Base-by-base conservation (phyloP, 2,797 vertebrate genomes). In the Geotrypetes seraphini region DNA sequence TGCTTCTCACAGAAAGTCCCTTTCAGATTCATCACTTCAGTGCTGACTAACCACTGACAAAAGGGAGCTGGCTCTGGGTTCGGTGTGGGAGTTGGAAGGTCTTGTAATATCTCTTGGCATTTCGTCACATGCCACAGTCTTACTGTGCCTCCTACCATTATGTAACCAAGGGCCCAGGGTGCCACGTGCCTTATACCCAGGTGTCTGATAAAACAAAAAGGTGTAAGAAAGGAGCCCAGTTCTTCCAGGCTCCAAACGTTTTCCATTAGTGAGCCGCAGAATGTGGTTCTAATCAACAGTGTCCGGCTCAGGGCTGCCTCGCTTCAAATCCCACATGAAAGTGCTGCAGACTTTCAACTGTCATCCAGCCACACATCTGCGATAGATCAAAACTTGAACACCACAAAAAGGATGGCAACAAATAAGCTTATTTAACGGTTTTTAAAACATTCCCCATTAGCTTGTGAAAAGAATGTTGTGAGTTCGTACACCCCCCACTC, bases 311-410 rank as follows among this genome's bases (percentile, higher is more conserved):
- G 54, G 57, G 57, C 53, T 46, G 59, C 59, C 53, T 59, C 43
- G 58, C 70, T 43, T 49, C 29, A 43, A 46, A 21, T 43, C 16
- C 60, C 66, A 65, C 68, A 64, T 62, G 56, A 67, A 67, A 71
- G 66, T 29, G 17, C 18, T 13, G 43, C 41, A 50, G 20, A 54
- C 39, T 25, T 27, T 47, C 50, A 36, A 44, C 23, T 56, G 56
- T 41, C 55, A 51, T 53, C 65, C 53, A 43, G 39, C n/a, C 28
- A 5, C 28, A 9, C 31, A 28, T 25, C 24, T 28, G 39, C 8
- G 10, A 14, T n/a, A 6, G 10, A 20, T 16, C 30, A 47, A 25
- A 63, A 39, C 38, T 47, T 62, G 56, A 52, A 57, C 23, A 6
- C 44, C 36, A 44, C 29, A 34, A 47, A n/a, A 62, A 58, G 44